A percentile compares a stretch with the other conserved stretches of the same genome.
Evolutionary conservation across 2,113 vertebrate genomes (phyloP).

Genomic region (Hystrix cristata): DNA sequence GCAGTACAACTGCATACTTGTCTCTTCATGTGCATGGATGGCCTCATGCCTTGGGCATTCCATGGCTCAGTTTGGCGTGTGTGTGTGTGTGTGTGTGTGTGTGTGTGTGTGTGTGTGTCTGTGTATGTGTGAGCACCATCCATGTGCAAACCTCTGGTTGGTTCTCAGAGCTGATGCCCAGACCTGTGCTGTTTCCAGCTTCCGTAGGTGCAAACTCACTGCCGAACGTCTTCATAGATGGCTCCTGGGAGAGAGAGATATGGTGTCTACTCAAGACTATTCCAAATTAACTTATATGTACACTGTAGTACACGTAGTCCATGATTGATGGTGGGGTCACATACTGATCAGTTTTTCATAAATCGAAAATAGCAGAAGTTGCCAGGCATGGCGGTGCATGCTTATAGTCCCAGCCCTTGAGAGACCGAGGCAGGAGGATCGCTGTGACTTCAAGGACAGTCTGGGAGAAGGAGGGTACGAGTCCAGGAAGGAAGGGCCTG

Average conservation of each 20-base stretch:
- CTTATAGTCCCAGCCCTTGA: too few species aligned
- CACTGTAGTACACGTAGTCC: not conserved
- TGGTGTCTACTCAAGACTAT: not conserved
- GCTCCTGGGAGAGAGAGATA: not conserved
- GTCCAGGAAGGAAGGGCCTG: not conserved
- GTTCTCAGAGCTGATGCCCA: not conserved
- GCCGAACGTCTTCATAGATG: rapidly evolving
- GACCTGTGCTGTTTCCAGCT: not conserved
- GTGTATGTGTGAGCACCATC: not conserved
- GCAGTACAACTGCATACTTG: rapidly evolving
- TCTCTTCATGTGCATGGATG: not conserved
- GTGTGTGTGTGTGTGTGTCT: not conserved
- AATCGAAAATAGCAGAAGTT: not conserved
- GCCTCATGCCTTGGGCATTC: not conserved
- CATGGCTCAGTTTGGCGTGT: not conserved
- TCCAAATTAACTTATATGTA: too few species aligned
- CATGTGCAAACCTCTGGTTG: not conserved
- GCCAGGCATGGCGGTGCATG: not conserved
- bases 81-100: not conserved
- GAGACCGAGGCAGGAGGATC: not conserved
- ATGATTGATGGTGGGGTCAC: not conserved
- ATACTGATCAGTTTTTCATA: not conserved
- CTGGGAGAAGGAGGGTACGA: not conserved
- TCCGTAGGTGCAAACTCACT: not conserved
- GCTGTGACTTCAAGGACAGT: too few species aligned